Conservation (phyloP, 2,888 invertebrate genomes). For the Stenoptilia bipunctidactyla region DNA sequence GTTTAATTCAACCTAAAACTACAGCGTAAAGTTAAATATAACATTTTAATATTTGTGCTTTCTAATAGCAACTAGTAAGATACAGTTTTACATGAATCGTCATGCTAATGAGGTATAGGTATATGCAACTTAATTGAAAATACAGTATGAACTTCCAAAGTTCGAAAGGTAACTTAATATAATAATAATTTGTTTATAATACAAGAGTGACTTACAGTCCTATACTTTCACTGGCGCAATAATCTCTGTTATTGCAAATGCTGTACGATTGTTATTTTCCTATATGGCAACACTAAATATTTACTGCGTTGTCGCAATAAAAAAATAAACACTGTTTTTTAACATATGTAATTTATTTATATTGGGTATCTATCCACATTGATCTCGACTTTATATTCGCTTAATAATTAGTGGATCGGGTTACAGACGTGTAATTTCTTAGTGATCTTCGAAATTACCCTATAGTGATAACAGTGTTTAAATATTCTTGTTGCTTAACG, state of each 20-base stretch:
- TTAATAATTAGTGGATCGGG: no score
- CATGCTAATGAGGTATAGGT: conserved; percentile 63
- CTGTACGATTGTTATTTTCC: neutral
- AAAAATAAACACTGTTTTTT: neutral
- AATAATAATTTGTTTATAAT: conserved; percentile 17
- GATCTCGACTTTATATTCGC: no score
- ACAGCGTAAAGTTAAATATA: neutral
- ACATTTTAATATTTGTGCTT: neutral
- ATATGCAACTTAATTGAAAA: conserved; percentile 20
- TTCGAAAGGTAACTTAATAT: conserved; percentile 66
- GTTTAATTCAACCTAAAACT: conserved; percentile 2
- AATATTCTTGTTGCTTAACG: no score
- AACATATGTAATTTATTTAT: neutral
- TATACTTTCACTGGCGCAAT: conserved; percentile 48
- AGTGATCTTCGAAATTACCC: no score
- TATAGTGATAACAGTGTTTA: no score
- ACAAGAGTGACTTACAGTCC: conserved; percentile 60
- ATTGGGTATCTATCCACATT: no score
- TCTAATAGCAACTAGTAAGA: neutral
- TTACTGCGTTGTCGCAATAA: neutral
- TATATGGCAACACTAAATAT: neutral
- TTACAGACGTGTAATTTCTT: no score
- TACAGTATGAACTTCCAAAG: conserved; percentile 63
- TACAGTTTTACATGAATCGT: conserved; percentile 41
- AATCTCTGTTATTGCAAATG: no score